Base-by-base conservation (phyloP, 2,113 vertebrate genomes). In the Thalassoma bifasciatum region DNA sequence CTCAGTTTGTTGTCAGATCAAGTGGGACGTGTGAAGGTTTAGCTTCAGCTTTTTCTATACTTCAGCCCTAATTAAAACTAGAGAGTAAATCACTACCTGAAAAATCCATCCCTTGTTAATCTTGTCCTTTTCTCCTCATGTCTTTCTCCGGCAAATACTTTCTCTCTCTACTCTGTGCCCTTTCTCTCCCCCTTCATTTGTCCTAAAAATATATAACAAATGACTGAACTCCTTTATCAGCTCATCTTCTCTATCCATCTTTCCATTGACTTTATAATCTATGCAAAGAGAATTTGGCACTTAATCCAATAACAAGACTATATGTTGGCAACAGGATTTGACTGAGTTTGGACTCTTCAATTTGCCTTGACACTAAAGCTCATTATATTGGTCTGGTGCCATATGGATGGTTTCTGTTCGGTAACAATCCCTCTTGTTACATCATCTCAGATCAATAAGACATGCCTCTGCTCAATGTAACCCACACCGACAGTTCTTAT, bases 381-480 rank as follows among this genome's bases (percentile, higher is more conserved):
- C 70, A 71, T 65, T 86, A 73, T 83, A 76, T 73, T 60, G 75
- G 76, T 67, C 22, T 40, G 26, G 5, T 46, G 58, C 59, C 66
- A 64, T 59, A 71, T 79, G 72, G 79, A 82, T 83, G 58, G 13
- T 12, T 23, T 63, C 19, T 66, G 58, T 68, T 56, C 68, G 56
- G 46, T 17, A 10, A 58, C 37, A 23, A 19, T 52, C 12, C 26
- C 68, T 74, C 75, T 88, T 58, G 73, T 77, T 81, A 66, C 44
- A 76, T 84, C 49, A 79, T 77, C 60, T 70, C 51, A 30, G 71
- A 83, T 85, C 88, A 85, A 89, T 87, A 64, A 52, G 3, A 17
- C 57, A 60, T 1, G 12, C 16, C 1, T 7, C 21, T 44, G 47
- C 23, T 86, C 40, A 73, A 23, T 64, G 62, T 73, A 30, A 68